A percentile compares a stretch with the other conserved stretches of the same genome.
Evolutionary conservation across 2,113 vertebrate species (phyloP).

Genomic region (Etheostoma spectabile): DNA sequence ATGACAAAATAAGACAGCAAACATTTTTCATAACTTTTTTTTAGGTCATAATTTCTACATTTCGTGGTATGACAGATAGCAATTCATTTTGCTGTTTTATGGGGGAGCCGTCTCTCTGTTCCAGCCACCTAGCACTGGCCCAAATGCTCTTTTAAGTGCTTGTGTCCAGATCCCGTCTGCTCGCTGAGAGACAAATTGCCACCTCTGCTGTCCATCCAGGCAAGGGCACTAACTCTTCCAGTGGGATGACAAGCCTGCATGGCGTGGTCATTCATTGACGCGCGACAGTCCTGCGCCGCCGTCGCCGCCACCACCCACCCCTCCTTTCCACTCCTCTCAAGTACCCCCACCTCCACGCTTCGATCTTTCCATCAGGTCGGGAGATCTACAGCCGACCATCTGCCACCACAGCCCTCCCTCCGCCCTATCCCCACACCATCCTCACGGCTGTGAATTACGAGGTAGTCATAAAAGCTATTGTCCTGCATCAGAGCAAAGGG

Average conservation of each 20-base stretch:
- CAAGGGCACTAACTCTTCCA: conserved; percentile 41
- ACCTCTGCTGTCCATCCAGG: conserved; percentile 31
- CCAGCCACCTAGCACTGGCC: conserved; percentile 1
- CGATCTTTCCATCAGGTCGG: conserved; percentile 57
- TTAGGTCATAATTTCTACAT: conserved; percentile 9
- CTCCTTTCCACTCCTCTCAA: background rate
- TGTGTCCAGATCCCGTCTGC: conserved; percentile 5
- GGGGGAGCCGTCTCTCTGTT: background rate
- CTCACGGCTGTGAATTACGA: conserved; percentile 51
- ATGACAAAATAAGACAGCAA: too few relatives aligned
- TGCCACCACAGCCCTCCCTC: background rate
- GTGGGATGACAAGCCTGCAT: conserved; percentile 33
- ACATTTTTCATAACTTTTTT: background rate
- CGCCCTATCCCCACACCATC: background rate
- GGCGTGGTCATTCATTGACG: conserved; percentile 48
- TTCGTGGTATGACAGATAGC: conserved; percentile 11
- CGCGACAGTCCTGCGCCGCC: conserved; percentile 3
- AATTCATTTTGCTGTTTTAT: conserved; percentile 43
- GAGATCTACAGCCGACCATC: conserved; percentile 38
- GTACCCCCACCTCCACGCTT: conserved; percentile 1
- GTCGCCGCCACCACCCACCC: background rate
- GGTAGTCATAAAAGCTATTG: conserved; percentile 60
- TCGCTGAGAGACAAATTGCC: conserved; percentile 33
- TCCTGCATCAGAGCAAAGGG: conserved; percentile 20
- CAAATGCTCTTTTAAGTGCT: conserved; percentile 54